phyloP scores from a whole-genome alignment of 2,113 vertebrate species.

The Actinemys pallida region DNA sequence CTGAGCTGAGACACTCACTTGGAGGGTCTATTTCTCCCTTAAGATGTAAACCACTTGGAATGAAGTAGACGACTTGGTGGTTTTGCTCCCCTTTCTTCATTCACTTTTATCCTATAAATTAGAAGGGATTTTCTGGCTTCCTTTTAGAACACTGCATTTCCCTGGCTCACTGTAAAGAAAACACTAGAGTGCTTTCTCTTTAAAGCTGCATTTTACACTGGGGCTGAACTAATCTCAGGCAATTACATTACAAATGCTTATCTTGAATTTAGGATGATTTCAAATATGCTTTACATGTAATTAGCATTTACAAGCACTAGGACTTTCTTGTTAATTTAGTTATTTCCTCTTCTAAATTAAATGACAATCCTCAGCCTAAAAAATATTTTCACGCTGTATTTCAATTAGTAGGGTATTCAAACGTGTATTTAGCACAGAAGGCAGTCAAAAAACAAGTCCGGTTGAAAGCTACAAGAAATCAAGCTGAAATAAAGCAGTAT shows the following conservation, averaged over 20 bases:
- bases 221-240: constrained; percentile 68
- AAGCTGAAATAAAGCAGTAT: neutral
- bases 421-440: neutral
- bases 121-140: constrained; percentile 1
- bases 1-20: neutral
- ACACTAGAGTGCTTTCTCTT: constrained; percentile 41
- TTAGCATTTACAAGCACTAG: constrained; percentile 33
- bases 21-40: neutral
- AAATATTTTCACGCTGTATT: neutral
- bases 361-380: neutral
- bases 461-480: neutral
- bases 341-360: neutral
- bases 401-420: neutral
- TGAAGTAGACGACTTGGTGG: neutral
- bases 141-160: neutral
- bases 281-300: constrained; percentile 61
- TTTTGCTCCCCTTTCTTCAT: neutral
- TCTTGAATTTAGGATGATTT: constrained; percentile 72
- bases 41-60: neutral
- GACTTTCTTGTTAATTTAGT: constrained; percentile 43
- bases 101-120: neutral
- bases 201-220: constrained; percentile 24
- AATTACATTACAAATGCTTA: constrained; percentile 69
- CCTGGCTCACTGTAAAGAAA: neutral
- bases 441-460: neutral